phyloP scores from a whole-genome alignment of 2,888 invertebrate species.

The Zaprionus obscuricornis region DNA sequence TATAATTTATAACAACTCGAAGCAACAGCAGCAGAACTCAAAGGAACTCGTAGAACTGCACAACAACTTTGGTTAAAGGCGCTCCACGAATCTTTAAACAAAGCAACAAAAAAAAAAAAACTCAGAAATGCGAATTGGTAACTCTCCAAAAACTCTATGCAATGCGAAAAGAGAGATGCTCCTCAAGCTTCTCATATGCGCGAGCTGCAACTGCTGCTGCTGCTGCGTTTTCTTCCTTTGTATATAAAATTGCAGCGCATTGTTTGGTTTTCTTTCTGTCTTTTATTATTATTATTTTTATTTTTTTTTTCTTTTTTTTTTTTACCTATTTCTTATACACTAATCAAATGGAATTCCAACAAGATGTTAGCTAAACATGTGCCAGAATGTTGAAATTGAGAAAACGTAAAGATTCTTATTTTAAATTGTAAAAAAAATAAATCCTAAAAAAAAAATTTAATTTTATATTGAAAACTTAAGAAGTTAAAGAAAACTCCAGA shows the following conservation, averaged over 20 bases:
- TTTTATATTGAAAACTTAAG: no score
- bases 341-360: constrained; percentile 31
- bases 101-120: constrained; percentile 15
- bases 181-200: constrained; percentile 9
- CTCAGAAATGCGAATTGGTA: constrained; percentile 18
- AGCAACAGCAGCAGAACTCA: no score
- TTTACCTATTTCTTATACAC: constrained; percentile 56
- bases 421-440: no score
- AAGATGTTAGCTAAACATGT: no score
- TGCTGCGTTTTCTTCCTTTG: constrained; percentile 75
- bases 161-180: constrained; percentile 10
- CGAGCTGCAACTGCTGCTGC: constrained; percentile 21
- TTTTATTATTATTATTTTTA: no score
- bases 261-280: constrained; percentile 60
- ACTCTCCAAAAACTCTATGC: no score
- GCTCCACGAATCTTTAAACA: constrained; percentile 59
- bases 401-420: no score
- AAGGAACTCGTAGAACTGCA: no score
- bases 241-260: constrained; percentile 70
- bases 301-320: no score
- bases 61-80: constrained; percentile 72
- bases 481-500: no score
- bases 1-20: constrained; percentile 79
- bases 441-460: no score
- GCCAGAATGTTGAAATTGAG: no score